Evolutionary conservation across 2,113 vertebrate genomes (phyloP), one percentile per base, ranked within the genome.

Genomic region (Pomatostomus ruficeps): DNA sequence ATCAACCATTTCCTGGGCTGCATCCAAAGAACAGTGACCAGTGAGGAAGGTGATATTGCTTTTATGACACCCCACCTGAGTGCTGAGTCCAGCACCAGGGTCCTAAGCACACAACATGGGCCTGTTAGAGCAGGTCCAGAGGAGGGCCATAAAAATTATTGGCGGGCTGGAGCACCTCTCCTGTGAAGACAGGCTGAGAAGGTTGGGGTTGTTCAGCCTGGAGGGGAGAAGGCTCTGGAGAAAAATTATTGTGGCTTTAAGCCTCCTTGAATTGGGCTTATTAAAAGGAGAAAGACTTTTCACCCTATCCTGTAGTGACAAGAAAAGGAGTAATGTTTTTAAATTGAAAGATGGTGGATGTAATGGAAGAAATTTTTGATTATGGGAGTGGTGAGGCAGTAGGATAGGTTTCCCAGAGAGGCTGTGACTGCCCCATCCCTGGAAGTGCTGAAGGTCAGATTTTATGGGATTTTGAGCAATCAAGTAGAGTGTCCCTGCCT

Each of bases 131-230:
- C 1, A 4, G 10, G 36, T 48, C 23, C 46, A 46, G 31, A 58
- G 31, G 31, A 36, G 19, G 22, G 29, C 19, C n/a, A 36, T 0
- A 0, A 11, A 83, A n/a, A n/a, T 38, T 5, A 10, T 20, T 29
- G 14, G 25, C 22, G 18, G 26, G 3, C 18, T 79, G 35, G 26
- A 85, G 3, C 45, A 33, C 4, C 2, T 71, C 10, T 75, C 6
- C 13, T 55, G 0, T 24, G 13, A 17, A 49, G 42, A 33, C 2
- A 65, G 10, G 6, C 28, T 61, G 36, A 51, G 29, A 66, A 18
- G n/a, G 19, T 7, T 57, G 16, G 15, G 1, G 3, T 33, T 89
- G 15, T n/a, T 77, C 48, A 89, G 20, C 17, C 29, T 61, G 25
- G 11, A 61, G 22, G 52, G 55, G 10, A 42, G 29, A 59, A 59